A percentile compares a stretch with the other conserved stretches of the same genome.
Conservation (phyloP, 2,113 vertebrate genomes). For the Tachycineta bicolor region DNA sequence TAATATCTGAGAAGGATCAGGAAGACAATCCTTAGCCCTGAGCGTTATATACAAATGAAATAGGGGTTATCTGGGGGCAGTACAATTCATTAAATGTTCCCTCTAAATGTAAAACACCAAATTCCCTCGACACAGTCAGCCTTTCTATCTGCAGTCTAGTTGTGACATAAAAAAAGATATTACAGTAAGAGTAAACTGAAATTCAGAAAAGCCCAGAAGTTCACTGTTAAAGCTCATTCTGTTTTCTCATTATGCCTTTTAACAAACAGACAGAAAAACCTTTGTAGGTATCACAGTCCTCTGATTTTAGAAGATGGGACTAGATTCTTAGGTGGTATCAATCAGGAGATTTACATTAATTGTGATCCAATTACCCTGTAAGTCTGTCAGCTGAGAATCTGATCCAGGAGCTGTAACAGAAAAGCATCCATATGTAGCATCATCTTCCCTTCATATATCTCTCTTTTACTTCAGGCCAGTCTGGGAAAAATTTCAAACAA, state of each 20-base stretch:
- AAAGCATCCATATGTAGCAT: not conserved
- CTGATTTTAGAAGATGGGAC: not conserved
- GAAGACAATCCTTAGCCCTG: conserved; percentile 67
- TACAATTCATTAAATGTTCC: conserved; percentile 68
- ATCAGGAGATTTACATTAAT: not conserved
- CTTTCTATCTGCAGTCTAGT: conserved; percentile 38
- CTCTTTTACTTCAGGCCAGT: not conserved
- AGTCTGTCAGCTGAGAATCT: not conserved
- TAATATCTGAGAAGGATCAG: conserved; percentile 46
- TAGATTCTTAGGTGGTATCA: not conserved
- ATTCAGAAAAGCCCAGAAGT: not conserved
- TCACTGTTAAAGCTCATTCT: not conserved
- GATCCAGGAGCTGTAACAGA: not conserved
- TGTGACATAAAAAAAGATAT: conserved; percentile 35
- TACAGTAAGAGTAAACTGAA: conserved; percentile 38
- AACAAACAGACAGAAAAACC: not conserved
- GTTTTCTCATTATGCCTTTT: not conserved
- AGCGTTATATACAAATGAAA: conserved; percentile 71
- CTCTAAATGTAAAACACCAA: conserved; percentile 70
- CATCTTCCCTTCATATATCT: not conserved
- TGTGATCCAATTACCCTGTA: not conserved
- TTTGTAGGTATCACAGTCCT: not conserved
- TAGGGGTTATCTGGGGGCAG: conserved; percentile 67
- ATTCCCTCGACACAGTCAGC: conserved; percentile 34
- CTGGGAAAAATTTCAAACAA: not conserved